These are phyloP conservation scores for Lasiurus borealis DNA, from an alignment of 2,113 vertebrate genomes.

Conservation along the genomic window DNA sequence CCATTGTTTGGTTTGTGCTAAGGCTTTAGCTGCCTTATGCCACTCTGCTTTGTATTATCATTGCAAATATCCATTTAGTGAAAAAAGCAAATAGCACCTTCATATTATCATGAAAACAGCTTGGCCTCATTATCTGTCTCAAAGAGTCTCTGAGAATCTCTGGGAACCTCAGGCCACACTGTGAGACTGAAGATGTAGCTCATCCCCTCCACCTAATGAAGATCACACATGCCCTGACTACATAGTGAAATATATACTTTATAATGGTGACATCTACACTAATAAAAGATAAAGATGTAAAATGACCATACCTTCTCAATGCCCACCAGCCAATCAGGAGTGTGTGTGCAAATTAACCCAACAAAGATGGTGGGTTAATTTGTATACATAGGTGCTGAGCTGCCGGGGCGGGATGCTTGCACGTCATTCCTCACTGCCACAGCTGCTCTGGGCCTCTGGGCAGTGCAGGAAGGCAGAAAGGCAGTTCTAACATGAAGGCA, in stretches of 20 bases:
- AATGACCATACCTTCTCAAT: too few relatives aligned
- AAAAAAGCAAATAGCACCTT: background rate
- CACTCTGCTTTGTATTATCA: too few relatives aligned
- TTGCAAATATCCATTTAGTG: background rate
- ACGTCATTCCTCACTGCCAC: too few relatives aligned
- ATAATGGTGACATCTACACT: background rate
- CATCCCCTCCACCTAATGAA: background rate
- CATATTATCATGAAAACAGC: background rate
- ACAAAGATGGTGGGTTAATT: too few relatives aligned
- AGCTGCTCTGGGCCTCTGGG: too few relatives aligned
- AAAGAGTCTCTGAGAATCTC: background rate
- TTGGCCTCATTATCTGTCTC: background rate
- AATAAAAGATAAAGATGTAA: too few relatives aligned
- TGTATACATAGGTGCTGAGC: too few relatives aligned
- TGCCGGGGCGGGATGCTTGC: too few relatives aligned
- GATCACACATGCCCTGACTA: background rate
- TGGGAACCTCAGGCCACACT: background rate
- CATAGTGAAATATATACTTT: background rate
- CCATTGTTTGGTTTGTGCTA: background rate
- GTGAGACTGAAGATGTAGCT: background rate
- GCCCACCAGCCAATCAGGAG: too few relatives aligned
- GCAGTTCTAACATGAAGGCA: too few relatives aligned
- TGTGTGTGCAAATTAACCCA: too few relatives aligned
- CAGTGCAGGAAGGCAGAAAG: too few relatives aligned
- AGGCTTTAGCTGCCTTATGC: background rate